These are phyloP conservation scores for Cactoblastis cactorum DNA, from an alignment of 2,888 invertebrate species.

Conservation along the genomic window DNA sequence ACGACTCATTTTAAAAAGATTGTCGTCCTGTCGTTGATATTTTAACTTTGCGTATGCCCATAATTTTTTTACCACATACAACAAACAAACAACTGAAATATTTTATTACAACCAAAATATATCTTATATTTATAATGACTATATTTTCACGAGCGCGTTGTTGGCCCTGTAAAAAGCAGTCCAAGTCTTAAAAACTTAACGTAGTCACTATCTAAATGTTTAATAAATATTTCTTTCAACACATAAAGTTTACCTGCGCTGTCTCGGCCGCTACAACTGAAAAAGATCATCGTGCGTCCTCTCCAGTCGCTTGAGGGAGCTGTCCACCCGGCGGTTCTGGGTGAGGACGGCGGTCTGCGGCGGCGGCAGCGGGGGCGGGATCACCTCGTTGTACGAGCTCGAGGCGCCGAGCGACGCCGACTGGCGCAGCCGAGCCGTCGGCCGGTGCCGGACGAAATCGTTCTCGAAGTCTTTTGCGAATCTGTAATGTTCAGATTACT, in stretches of 20 bases:
- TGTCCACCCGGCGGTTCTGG: slow-evolving; percentile 88
- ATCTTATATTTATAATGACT: no score
- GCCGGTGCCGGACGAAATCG: slow-evolving; percentile 74
- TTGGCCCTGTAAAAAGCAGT: no score
- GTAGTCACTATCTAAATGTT: no score
- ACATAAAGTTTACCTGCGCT: slow-evolving; percentile 55
- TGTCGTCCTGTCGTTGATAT: no score
- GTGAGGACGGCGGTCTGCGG: slow-evolving; percentile 84
- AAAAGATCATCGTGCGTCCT: slow-evolving; percentile 93
- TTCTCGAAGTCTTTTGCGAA: slow-evolving; percentile 78
- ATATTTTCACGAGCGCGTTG: no score
- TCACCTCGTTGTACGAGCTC: slow-evolving; percentile 66
- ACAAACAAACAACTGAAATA: no score
- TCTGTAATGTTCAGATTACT: slow-evolving; percentile 46
- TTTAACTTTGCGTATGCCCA: no score
- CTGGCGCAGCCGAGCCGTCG: slow-evolving; percentile 77
- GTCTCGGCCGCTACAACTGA: slow-evolving; percentile 88
- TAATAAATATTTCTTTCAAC: neutral
- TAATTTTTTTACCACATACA: no score
- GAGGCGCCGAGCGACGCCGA: slow-evolving; percentile 75
- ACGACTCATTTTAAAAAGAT: no score
- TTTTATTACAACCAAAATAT: no score
- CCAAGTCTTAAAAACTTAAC: no score
- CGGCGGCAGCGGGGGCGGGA: slow-evolving; percentile 73
- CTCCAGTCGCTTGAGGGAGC: slow-evolving; percentile 89